Conservation (phyloP, 2,113 vertebrate genomes). For the Elephantulus edwardii region DNA sequence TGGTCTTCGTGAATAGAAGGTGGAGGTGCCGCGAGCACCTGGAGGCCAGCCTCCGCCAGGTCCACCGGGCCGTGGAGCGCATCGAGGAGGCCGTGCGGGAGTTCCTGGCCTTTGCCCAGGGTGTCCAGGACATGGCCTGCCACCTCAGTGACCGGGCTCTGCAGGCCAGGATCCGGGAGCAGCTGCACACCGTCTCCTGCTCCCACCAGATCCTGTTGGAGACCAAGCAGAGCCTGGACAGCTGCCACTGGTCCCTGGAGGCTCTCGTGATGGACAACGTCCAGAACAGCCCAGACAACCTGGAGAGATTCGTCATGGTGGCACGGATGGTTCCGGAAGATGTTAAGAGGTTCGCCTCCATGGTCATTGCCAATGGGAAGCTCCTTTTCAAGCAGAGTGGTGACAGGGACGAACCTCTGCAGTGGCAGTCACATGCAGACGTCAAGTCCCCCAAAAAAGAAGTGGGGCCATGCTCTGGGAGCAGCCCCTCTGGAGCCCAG, state of each 20-base stretch:
- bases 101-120: conserved; percentile 89
- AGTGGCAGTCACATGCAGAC: conserved; percentile 34
- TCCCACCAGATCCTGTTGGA: conserved; percentile 90
- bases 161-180: conserved; percentile 89
- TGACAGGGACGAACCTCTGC: conserved; percentile 76
- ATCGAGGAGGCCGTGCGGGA: conserved; percentile 84
- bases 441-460: conserved; percentile 64
- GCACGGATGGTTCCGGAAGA: conserved; percentile 94
- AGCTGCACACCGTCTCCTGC: conserved; percentile 88
- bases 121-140: conserved; percentile 83
- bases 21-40: conserved; percentile 91
- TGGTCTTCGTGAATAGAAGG: conserved; percentile 93
- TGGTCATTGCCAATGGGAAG: conserved; percentile 93
- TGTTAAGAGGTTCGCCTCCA: conserved; percentile 92
- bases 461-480: conserved; percentile 48
- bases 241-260: conserved; percentile 86
- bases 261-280: conserved; percentile 85
- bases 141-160: conserved; percentile 87
- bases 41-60: conserved; percentile 87
- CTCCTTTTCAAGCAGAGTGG: conserved; percentile 89
- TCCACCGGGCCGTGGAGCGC: conserved; percentile 85
- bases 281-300: conserved; percentile 87
- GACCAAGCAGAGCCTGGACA: conserved; percentile 85
- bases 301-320: conserved; percentile 94
- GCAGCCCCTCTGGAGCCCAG: not conserved